Evolutionary conservation across 1,140 invertebrate genomes (phyloP), one percentile per base, ranked within the genome.

Genomic region (Anastrepha obliqua): DNA sequence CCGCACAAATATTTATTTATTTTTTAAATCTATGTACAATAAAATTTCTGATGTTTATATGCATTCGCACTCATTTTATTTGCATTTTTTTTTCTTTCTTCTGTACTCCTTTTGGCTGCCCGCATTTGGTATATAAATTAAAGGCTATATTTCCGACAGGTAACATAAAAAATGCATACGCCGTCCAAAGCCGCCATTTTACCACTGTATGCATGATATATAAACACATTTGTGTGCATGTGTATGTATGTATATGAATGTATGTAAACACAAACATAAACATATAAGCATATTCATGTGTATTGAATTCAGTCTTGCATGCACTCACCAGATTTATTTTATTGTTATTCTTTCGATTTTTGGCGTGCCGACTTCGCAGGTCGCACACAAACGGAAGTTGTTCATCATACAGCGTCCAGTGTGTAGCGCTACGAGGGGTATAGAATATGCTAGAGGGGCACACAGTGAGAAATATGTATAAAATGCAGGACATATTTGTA

Each of bases 311-410:
- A 74, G 42, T 42, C 74, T 81, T 55, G 74, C 74, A 81, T 58
- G 74, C 74, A 81, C 55, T 58, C 47, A 55, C 17, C 74, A 55
- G 44, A 81, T 81, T 81, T 81, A 81, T 81, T 81, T 81, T 81
- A 81, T 81, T 81, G 47, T 81, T 55, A 17, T 55, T 81, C 74
- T 17, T 81, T 81, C 74, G 74, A 81, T 81, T 81, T 81, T 81
- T 81, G 74, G 74, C 74, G 47, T n/a, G 74, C 74, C 74, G 44
- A 42, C 74, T 17, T 81, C 74, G 74, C 74, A 81, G 47, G 74
- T 81, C 74, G 42, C 42, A 81, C 47, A 51, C 74, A 55, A 55
- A 6, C 74, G 74, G 74, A 81, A 81, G 74, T 81, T 81, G 47
- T 81, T 81, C 47, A 81, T 81, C 74, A 81, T 81, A 55, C 44